A percentile compares a stretch with the other conserved stretches of the same genome.
phyloP scores from a whole-genome alignment of 2,113 vertebrate species.

The Cyrtonyx montezumae region DNA sequence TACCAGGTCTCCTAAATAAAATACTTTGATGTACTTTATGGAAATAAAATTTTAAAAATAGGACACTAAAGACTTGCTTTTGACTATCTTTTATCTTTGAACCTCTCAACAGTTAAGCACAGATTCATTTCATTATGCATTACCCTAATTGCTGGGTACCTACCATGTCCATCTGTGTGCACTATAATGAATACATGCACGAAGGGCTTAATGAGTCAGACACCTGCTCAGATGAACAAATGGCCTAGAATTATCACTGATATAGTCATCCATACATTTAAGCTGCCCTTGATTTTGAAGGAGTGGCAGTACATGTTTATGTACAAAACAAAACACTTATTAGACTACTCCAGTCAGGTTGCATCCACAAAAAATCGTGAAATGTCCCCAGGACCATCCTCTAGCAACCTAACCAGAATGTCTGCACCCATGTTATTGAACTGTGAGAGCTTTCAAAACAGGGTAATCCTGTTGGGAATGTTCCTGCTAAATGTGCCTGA shows the following conservation, averaged over 20 bases:
- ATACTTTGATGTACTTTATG: not conserved
- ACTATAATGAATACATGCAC: not conserved
- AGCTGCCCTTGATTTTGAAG: not conserved
- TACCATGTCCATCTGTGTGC: conserved; percentile 37
- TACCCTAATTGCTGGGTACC: conserved; percentile 50
- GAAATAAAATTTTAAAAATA: conserved; percentile 36
- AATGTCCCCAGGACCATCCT: not conserved
- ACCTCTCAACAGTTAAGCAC: not conserved
- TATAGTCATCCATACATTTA: not conserved
- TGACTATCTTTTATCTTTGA: not conserved
- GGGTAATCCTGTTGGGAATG: not conserved
- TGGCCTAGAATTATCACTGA: not conserved
- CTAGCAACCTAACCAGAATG: not conserved
- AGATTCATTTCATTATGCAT: not conserved
- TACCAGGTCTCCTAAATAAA: not conserved
- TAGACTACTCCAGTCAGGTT: not conserved
- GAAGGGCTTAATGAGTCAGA: conserved; percentile 1
- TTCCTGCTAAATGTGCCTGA: not conserved
- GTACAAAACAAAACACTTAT: not conserved
- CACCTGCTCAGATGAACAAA: conserved; percentile 46
- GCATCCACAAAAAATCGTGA: not conserved
- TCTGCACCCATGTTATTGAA: not conserved
- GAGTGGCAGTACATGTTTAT: not conserved
- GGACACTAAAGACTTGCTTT: not conserved
- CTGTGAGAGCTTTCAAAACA: not conserved